Percentiles rank a stretch among this genome's conserved stretches.
These are phyloP conservation scores for Deilephila elpenor DNA, from an alignment of 2,888 invertebrate species.

Conservation along the genomic window DNA sequence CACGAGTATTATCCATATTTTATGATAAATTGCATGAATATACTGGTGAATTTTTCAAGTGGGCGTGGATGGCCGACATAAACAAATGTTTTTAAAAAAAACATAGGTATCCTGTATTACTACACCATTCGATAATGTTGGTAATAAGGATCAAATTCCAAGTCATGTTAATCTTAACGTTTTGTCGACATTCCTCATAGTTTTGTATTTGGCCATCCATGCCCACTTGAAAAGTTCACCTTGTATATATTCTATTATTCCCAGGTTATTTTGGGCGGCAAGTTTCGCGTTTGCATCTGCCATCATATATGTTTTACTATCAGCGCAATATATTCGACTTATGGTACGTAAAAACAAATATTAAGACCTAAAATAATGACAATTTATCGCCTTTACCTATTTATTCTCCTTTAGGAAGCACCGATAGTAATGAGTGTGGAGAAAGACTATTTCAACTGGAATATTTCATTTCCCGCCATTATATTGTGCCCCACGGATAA, in stretches of 20 bases:
- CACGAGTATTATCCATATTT: no score
- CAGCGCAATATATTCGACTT: conserved; percentile 64
- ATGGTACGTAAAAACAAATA: conserved; percentile 60
- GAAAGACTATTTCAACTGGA: conserved; percentile 88
- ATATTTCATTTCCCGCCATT: conserved; percentile 87
- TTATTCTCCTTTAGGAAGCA: conserved; percentile 73
- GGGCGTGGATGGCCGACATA: no score
- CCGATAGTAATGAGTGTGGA: conserved; percentile 90
- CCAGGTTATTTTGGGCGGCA: conserved; percentile 70
- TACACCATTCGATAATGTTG: no score
- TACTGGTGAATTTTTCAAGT: neutral
- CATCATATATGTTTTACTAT: conserved; percentile 58
- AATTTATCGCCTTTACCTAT: neutral
- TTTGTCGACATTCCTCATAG: no score
- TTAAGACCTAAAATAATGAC: neutral
- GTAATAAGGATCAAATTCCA: no score
- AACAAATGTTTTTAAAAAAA: no score
- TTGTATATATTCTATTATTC: conserved; percentile 38
- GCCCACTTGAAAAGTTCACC: no score
- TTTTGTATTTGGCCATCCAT: no score
- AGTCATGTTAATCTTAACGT: no score
- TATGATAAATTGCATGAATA: conserved; percentile 14
- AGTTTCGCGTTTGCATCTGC: conserved; percentile 55
- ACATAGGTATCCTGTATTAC: no score
- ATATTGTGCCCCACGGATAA: conserved; percentile 87